Percentiles rank a stretch among this genome's conserved stretches.
Conservation (phyloP, 2,113 vertebrate species). For the Puntigrus tetrazona region DNA sequence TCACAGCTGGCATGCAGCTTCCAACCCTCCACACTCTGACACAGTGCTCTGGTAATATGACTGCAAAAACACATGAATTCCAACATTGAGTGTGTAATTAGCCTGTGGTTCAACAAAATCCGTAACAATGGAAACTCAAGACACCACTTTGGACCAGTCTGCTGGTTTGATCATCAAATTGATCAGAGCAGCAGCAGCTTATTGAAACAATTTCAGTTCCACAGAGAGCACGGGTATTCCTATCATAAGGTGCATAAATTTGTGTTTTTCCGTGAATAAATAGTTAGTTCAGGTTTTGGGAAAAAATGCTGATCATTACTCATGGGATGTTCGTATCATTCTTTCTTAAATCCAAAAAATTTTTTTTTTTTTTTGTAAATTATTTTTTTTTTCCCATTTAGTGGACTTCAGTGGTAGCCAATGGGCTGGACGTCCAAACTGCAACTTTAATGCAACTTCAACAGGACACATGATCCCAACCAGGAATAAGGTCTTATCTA, state of each 20-base stretch:
- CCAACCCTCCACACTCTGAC: slow-evolving; percentile 50
- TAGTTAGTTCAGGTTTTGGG: too few relatives aligned
- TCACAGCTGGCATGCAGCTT: slow-evolving; percentile 48
- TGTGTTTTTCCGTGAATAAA: background rate
- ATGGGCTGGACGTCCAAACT: too few relatives aligned
- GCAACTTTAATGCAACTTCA: too few relatives aligned
- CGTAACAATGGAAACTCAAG: slow-evolving; percentile 48
- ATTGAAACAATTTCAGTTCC: background rate
- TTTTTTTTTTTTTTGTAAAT: too few relatives aligned
- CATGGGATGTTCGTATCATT: too few relatives aligned
- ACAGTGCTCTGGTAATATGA: slow-evolving; percentile 41
- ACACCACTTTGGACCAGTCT: slow-evolving; percentile 26
- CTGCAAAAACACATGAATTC: slow-evolving; percentile 42
- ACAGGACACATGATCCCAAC: too few relatives aligned
- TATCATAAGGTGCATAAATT: background rate
- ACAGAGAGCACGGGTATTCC: background rate
- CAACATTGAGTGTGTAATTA: slow-evolving; percentile 53
- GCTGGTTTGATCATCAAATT: slow-evolving; percentile 16
- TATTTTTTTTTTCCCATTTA: too few relatives aligned
- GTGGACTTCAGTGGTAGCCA: too few relatives aligned
- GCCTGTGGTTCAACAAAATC: slow-evolving; percentile 40
- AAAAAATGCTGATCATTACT: too few relatives aligned
- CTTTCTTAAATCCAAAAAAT: too few relatives aligned
- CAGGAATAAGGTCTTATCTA: too few relatives aligned
- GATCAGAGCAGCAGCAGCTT: background rate